Evolutionary conservation across 2,888 invertebrate genomes (phyloP).

Genomic region (Dicyrtomina minuta): DNA sequence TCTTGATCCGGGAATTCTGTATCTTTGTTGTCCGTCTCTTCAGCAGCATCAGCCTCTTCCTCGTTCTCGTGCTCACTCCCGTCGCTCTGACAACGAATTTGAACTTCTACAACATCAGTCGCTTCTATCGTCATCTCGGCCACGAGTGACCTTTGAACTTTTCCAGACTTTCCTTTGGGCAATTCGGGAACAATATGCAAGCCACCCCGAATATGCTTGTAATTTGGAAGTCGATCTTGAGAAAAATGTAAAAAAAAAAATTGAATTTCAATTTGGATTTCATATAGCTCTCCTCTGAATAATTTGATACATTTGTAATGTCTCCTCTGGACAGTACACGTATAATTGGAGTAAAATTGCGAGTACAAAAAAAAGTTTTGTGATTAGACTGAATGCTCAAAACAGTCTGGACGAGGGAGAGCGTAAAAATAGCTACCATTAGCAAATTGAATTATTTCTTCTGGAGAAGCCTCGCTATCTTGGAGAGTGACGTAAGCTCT

Average conservation of each 20-base stretch:
- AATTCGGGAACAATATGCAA: slow-evolving; percentile 24
- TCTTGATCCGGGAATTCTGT: background rate
- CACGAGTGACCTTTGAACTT: slow-evolving; percentile 44
- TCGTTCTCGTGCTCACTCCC: background rate
- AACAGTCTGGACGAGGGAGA: no score
- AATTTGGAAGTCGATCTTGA: slow-evolving; percentile 22
- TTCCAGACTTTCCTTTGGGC: slow-evolving; percentile 46
- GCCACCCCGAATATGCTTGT: slow-evolving; percentile 33
- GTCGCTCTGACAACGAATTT: background rate
- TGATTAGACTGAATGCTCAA: no score
- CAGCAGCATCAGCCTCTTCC: background rate
- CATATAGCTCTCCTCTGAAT: no score
- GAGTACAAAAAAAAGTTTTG: no score
- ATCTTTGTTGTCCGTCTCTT: background rate
- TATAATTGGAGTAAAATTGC: no score
- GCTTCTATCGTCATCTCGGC: slow-evolving; percentile 20
- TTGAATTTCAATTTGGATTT: no score
- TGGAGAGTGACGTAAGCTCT: slow-evolving; percentile 39
- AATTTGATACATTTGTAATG: no score
- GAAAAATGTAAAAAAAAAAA: no score
- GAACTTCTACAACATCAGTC: background rate
- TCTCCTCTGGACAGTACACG: no score
- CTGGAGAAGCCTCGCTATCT: background rate
- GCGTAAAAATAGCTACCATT: slow-evolving; percentile 35
- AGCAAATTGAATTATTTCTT: slow-evolving; percentile 44